Conservation (phyloP, 1,140 invertebrate species). For the Bombus pascuorum region DNA sequence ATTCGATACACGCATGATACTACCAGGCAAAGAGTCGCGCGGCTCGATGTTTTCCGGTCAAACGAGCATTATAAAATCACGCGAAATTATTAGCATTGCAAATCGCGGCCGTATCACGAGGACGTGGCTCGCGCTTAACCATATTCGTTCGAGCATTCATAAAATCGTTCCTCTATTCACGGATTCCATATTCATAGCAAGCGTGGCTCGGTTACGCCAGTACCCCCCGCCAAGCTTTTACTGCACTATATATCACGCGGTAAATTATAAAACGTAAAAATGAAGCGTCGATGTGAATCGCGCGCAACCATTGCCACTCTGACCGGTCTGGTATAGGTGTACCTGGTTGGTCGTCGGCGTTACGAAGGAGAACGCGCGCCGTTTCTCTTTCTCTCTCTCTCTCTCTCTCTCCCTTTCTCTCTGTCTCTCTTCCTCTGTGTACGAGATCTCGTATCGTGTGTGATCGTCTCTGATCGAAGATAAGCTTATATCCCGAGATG, state of each 20-base stretch:
- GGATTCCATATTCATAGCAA: constrained; percentile 42
- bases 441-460: constrained; percentile 43
- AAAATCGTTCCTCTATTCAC: constrained; percentile 36
- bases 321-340: no score
- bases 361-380: not conserved
- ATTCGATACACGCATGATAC: not conserved
- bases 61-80: constrained; percentile 31
- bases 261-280: constrained; percentile 51
- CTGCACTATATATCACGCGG: constrained; percentile 33
- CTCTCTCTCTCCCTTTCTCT: not conserved
- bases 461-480: constrained; percentile 56
- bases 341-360: not conserved
- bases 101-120: not conserved
- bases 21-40: not conserved
- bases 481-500: constrained; percentile 57
- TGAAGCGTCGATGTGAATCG: constrained; percentile 29
- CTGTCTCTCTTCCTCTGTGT: not conserved
- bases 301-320: not conserved
- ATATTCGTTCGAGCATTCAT: constrained; percentile 24
- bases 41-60: not conserved
- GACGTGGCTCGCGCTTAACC: not conserved
- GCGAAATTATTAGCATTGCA: constrained; percentile 44
- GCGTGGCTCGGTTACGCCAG: not conserved
- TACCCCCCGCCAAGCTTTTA: constrained; percentile 31
- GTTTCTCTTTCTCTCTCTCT: not conserved